Percentiles rank a stretch among this genome's conserved stretches.
Evolutionary conservation across 1,140 invertebrate species (phyloP).

Genomic region (Capitella teleta): DNA sequence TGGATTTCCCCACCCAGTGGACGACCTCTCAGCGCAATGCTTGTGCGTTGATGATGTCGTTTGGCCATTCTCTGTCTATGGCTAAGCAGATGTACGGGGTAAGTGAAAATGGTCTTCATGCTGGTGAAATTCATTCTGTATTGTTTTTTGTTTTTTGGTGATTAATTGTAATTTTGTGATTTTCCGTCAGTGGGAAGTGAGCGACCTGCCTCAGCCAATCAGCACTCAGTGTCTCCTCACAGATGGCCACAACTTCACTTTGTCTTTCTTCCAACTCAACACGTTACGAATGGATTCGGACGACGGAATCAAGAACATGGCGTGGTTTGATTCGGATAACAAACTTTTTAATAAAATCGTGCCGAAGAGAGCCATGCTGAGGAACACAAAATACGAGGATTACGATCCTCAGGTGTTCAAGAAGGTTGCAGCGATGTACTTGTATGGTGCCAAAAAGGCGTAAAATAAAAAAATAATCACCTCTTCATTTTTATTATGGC

Average conservation of each 20-base stretch:
- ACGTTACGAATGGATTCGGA: constrained; percentile 54
- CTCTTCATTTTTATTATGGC: no score
- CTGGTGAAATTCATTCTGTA: no score
- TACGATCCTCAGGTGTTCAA: constrained; percentile 69
- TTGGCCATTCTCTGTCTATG: constrained; percentile 59
- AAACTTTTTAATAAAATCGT: constrained; percentile 51
- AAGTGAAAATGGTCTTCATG: no score
- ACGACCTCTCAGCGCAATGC: constrained; percentile 29
- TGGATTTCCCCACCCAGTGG: constrained; percentile 53
- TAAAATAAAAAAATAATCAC: no score
- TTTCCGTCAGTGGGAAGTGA: constrained; percentile 48
- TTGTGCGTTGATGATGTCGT: constrained; percentile 16
- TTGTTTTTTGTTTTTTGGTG: background rate
- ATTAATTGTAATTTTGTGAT: constrained; percentile 2
- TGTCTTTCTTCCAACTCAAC: constrained; percentile 74
- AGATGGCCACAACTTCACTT: constrained; percentile 61
- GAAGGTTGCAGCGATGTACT: constrained; percentile 65
- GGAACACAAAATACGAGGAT: constrained; percentile 52
- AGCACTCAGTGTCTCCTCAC: constrained; percentile 67
- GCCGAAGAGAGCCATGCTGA: constrained; percentile 24
- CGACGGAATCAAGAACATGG: constrained; percentile 62
- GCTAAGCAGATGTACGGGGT: constrained; percentile 61
- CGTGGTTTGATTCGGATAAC: constrained; percentile 57
- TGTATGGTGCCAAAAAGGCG: constrained; percentile 47
- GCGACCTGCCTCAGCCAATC: constrained; percentile 60